Conservation (phyloP, 2,888 invertebrate genomes). For the Melanchra persicariae region DNA sequence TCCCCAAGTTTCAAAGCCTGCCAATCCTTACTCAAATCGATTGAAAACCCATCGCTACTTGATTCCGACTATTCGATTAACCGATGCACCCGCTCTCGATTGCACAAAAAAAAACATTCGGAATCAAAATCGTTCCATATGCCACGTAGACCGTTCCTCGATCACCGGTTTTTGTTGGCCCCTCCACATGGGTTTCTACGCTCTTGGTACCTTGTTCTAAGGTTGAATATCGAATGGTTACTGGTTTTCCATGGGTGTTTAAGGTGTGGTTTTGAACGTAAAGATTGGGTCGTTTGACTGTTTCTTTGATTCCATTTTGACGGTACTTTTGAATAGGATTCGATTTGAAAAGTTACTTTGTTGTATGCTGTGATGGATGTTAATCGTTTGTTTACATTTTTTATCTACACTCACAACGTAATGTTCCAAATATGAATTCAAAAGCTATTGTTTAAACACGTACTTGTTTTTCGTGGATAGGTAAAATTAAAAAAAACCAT, state of each 20-base stretch:
- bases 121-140: conserved; percentile 59
- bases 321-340: conserved; percentile 46
- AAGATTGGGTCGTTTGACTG: conserved; percentile 52
- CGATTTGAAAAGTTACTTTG: conserved; percentile 7
- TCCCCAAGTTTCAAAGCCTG: conserved; percentile 9
- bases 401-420: neutral
- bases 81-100: conserved; percentile 59
- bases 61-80: conserved; percentile 67
- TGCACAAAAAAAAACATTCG: conserved; percentile 56
- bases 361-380: neutral
- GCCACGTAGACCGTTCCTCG: conserved; percentile 57
- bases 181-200: neutral
- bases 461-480: too few relatives aligned
- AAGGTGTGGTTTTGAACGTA: conserved; percentile 3
- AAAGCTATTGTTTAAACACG: too few relatives aligned
- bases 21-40: conserved; percentile 58
- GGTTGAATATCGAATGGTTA: conserved; percentile 8
- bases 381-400: conserved; percentile 18
- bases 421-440: too few relatives aligned
- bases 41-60: conserved; percentile 60
- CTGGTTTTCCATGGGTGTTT: neutral
- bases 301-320: conserved; percentile 45
- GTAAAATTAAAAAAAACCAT: too few relatives aligned
- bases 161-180: conserved; percentile 2
- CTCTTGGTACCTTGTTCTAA: accelerated